Percentiles rank a stretch among this genome's conserved stretches.
Conservation (phyloP, 2,797 vertebrate species). For the Bradypus variegatus region DNA sequence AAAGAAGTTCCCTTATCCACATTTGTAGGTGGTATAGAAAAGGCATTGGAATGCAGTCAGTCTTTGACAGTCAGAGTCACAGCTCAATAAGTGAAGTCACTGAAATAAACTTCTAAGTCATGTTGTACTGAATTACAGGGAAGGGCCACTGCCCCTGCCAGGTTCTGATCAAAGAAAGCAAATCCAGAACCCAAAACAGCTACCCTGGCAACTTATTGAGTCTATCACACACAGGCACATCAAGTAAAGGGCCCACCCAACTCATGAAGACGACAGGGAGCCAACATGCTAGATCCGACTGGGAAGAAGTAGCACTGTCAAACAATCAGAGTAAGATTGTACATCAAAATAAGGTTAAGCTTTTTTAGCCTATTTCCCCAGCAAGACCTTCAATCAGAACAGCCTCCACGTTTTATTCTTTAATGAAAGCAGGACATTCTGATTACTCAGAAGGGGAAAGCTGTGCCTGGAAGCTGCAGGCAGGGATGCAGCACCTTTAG, state of each 20-base stretch:
- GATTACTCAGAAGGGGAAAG: neutral
- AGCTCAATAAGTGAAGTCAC: neutral
- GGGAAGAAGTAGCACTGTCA: neutral
- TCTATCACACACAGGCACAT: neutral
- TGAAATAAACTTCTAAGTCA: neutral
- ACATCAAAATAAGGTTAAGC: neutral
- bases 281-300: neutral
- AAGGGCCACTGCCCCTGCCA: neutral
- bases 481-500: neutral
- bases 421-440: neutral
- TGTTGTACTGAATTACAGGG: neutral
- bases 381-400: neutral
- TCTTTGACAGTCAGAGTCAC: neutral
- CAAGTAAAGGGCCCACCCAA: neutral
- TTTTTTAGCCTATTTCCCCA: neutral
- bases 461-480: neutral
- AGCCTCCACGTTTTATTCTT: neutral
- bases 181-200: neutral
- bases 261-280: neutral
- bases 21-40: neutral
- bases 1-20: neutral
- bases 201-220: neutral
- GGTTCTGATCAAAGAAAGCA: neutral
- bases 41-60: neutral
- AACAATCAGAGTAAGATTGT: neutral